These are phyloP conservation scores for Kuschelorhynchus macadamiae DNA, from an alignment of 2,888 invertebrate genomes.

Conservation along the genomic window DNA sequence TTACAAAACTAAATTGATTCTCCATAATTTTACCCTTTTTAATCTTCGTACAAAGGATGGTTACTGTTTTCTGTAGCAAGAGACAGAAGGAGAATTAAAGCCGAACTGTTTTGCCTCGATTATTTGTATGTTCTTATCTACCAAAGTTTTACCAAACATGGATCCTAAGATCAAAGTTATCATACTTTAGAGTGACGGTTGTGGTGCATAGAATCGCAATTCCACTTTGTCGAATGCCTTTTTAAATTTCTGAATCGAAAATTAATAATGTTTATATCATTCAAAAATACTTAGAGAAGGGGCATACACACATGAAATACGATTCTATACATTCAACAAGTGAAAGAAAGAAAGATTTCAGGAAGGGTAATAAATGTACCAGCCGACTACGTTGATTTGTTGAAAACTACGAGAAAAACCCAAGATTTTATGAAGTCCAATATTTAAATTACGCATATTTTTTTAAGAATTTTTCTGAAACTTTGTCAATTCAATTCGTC, in stretches of 20 bases:
- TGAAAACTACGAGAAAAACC: constrained; percentile 13
- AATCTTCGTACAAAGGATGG: too few relatives aligned
- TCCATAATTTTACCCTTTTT: too few relatives aligned
- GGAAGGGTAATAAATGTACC: constrained; percentile 28
- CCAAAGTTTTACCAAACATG: constrained; percentile 2
- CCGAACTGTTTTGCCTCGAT: background rate
- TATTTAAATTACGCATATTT: constrained; percentile 12
- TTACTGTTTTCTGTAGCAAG: too few relatives aligned
- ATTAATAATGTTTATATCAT: background rate
- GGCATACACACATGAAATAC: background rate
- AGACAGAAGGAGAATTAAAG: constrained; percentile 5
- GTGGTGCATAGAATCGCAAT: constrained; percentile 1
- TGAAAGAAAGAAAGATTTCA: background rate
- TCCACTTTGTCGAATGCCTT: constrained; percentile 8
- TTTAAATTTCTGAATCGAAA: background rate
- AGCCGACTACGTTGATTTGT: constrained; percentile 21
- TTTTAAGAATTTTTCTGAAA: constrained; percentile 4
- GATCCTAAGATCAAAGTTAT: background rate
- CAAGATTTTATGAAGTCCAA: constrained; percentile 4
- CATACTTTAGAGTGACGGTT: background rate
- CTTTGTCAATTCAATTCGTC: constrained; percentile 11
- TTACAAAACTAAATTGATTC: too few relatives aligned
- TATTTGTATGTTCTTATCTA: constrained; percentile 4
- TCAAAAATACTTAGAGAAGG: constrained; percentile 14
- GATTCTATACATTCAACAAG: constrained; percentile 17